Evolutionary conservation across 1,140 invertebrate genomes (phyloP).

Genomic region (Macrobrachium nipponense): DNA sequence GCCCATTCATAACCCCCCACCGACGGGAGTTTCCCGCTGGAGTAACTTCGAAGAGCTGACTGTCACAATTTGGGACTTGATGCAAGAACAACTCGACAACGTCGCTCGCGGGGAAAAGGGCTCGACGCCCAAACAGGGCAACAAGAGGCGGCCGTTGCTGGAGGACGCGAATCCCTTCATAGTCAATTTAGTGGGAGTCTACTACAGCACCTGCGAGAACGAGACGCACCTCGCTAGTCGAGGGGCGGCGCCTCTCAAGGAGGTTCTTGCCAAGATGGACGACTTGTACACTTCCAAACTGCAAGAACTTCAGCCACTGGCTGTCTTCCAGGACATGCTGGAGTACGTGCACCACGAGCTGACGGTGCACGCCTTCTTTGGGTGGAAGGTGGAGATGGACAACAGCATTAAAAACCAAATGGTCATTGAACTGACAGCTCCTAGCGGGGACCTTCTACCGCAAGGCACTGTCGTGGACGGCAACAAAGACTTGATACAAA

Average conservation of each 20-base stretch:
- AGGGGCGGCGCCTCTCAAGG: slow-evolving; percentile 17
- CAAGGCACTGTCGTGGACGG: slow-evolving; percentile 28
- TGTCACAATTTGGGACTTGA: slow-evolving; percentile 23
- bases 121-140: no score
- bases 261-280: slow-evolving; percentile 35
- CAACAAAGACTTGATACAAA: slow-evolving; percentile 2
- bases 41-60: slow-evolving; percentile 45
- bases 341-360: slow-evolving; percentile 36
- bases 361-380: slow-evolving; percentile 32
- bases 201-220: slow-evolving; percentile 36
- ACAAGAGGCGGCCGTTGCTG: not conserved
- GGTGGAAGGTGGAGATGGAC: slow-evolving; percentile 46
- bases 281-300: not conserved
- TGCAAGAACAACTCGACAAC: not conserved
- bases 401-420: slow-evolving; percentile 19
- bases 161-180: slow-evolving; percentile 23
- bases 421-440: slow-evolving; percentile 33
- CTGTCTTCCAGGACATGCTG: slow-evolving; percentile 32
- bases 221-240: slow-evolving; percentile 1
- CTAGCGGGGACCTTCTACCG: slow-evolving; percentile 12
- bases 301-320: not conserved
- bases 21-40: slow-evolving; percentile 13
- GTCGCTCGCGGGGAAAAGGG: not conserved
- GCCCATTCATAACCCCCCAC: slow-evolving; percentile 12
- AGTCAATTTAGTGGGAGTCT: not conserved